A percentile compares a stretch with the other conserved stretches of the same genome.
Conservation (phyloP, 2,797 vertebrate species). For the Scleropages formosus region DNA sequence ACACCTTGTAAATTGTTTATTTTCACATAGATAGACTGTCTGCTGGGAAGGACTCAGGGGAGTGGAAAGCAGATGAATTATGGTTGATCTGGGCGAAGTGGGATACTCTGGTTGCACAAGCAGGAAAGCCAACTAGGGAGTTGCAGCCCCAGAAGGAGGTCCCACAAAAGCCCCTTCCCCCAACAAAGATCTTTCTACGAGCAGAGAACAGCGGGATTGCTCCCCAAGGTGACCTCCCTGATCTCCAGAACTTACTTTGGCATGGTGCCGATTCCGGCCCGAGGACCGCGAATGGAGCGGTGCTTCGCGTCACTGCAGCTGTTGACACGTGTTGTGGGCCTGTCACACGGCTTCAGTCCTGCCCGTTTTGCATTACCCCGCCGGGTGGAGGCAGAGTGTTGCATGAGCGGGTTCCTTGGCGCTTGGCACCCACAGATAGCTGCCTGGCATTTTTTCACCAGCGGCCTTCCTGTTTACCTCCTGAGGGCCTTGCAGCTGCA, state of each 20-base stretch:
- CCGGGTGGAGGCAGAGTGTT: not conserved
- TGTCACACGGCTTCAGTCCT: not conserved
- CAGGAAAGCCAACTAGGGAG: not conserved
- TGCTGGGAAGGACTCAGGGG: not conserved
- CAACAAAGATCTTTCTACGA: not conserved
- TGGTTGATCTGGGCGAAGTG: not conserved
- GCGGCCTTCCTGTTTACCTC: conserved; percentile 41
- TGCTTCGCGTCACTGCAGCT: conserved; percentile 21
- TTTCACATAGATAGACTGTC: not conserved
- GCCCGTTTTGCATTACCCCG: not conserved
- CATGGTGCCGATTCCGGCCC: too few species aligned
- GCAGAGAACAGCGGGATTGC: too few species aligned
- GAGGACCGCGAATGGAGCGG: not conserved
- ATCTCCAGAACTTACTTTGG: too few species aligned
- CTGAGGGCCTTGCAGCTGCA: conserved; percentile 20
- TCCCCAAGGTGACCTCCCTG: too few species aligned
- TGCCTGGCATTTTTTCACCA: conserved; percentile 27
- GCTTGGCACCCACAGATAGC: conserved; percentile 11
- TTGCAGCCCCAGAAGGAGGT: not conserved
- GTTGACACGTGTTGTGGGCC: conserved; percentile 16
- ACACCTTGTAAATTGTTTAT: not conserved
- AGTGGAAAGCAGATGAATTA: not conserved
- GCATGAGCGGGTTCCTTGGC: not conserved
- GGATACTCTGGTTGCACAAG: conserved; percentile 13
- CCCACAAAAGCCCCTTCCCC: not conserved